phyloP scores from a whole-genome alignment of 1,140 invertebrate genomes.

The Neodiprion fabricii region DNA sequence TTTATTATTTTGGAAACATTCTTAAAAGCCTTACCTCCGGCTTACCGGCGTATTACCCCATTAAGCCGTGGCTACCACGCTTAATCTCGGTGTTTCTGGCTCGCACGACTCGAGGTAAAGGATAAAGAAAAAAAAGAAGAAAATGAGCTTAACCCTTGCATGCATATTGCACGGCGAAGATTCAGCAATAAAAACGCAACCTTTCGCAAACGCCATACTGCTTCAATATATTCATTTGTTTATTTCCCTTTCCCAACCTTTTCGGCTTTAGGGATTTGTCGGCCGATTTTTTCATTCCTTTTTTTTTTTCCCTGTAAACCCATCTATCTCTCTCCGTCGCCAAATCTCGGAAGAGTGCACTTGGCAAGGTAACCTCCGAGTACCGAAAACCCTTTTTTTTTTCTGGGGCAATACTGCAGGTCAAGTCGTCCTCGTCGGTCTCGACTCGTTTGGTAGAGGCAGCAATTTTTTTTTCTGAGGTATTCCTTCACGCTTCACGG shows the following conservation, averaged over 20 bases:
- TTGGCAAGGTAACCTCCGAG: neutral
- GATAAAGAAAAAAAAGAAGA: neutral
- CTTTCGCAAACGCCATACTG: neutral
- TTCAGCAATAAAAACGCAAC: neutral
- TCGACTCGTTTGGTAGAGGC: neutral
- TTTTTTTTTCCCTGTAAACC: neutral
- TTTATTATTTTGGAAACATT: conserved; percentile 1
- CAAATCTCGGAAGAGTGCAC: neutral
- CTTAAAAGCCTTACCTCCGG: neutral
- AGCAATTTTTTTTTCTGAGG: neutral
- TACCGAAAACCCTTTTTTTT: neutral
- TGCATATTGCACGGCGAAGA: neutral
- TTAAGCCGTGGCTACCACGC: neutral
- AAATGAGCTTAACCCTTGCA: conserved; percentile 1
- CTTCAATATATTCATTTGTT: conserved; percentile 8
- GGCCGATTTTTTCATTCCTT: neutral
- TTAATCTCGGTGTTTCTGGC: neutral
- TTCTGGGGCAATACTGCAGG: neutral
- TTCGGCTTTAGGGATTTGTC: conserved; percentile 4
- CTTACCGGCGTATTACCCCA: neutral
- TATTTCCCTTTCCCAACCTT: neutral
- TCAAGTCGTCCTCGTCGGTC: neutral
- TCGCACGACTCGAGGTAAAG: neutral
- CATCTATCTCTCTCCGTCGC: too few species aligned
- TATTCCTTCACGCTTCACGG: neutral